A percentile compares a stretch with the other conserved stretches of the same genome.
Conservation (phyloP, 2,113 vertebrate genomes). For the Grammomys surdaster region DNA sequence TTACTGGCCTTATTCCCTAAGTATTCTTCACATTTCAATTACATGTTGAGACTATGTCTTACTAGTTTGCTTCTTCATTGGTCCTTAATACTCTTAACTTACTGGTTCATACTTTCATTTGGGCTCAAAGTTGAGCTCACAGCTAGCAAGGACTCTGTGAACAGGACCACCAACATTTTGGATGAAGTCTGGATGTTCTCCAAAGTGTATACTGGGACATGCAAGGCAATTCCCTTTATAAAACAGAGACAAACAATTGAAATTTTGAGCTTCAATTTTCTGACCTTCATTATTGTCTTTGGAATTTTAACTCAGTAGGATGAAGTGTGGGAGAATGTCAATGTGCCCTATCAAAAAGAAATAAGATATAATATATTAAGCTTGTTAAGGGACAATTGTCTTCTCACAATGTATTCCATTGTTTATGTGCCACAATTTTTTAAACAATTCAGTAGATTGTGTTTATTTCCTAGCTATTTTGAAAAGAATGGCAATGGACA, state of each 20-base stretch:
- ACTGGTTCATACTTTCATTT: background rate
- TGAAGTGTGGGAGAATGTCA: background rate
- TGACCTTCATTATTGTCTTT: background rate
- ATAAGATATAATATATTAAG: background rate
- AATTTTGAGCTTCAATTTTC: background rate
- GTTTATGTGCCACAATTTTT: too few species aligned
- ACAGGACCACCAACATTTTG: background rate
- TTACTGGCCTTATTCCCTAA: background rate
- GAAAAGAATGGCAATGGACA: too few species aligned
- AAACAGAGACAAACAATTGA: background rate
- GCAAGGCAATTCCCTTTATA: background rate
- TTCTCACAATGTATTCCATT: background rate
- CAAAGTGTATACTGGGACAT: background rate
- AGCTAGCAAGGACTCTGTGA: background rate
- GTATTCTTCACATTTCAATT: background rate
- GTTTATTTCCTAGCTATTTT: too few species aligned
- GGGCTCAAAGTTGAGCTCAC: background rate
- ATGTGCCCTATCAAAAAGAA: background rate
- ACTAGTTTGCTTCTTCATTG: background rate
- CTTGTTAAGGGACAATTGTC: background rate
- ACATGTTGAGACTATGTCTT: background rate
- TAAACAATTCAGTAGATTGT: too few species aligned
- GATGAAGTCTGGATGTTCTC: background rate
- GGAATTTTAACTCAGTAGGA: background rate
- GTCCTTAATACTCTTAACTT: background rate